Percentiles rank a stretch among this genome's conserved stretches.
Evolutionary conservation across 2,888 invertebrate genomes (phyloP).

Genomic region (Lasioglossum oenotherae): DNA sequence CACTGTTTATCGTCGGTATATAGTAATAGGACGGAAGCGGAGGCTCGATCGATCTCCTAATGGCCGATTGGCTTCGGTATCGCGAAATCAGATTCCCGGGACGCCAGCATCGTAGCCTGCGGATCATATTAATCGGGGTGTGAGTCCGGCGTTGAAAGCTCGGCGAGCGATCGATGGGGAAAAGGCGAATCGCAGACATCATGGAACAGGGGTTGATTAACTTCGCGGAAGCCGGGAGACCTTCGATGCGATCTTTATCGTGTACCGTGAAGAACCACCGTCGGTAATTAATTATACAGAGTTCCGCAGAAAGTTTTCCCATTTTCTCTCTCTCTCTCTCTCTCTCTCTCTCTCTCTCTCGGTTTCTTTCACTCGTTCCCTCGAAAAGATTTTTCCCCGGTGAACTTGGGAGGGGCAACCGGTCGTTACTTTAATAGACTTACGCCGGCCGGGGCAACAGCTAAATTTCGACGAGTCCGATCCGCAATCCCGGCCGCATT

Average conservation of each 20-base stretch:
- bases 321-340: conserved; percentile 23
- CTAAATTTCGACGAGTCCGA: conserved; percentile 44
- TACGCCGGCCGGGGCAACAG: conserved; percentile 29
- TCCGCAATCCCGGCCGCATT: conserved; percentile 26
- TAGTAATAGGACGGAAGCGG: conserved; percentile 42
- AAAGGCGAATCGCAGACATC: conserved; percentile 43
- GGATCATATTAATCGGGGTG: conserved; percentile 41
- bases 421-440: conserved; percentile 50
- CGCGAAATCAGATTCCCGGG: conserved; percentile 47
- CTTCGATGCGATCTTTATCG: conserved; percentile 58
- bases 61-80: conserved; percentile 56
- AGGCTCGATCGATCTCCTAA: conserved; percentile 37
- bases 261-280: conserved; percentile 45
- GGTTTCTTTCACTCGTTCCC: conserved; percentile 21
- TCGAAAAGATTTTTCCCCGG: conserved; percentile 21
- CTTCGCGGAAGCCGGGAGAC: conserved; percentile 43
- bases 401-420: conserved; percentile 18
- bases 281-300: conserved; percentile 54
- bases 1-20: conserved; percentile 63
- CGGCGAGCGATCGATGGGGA: conserved; percentile 37
- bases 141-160: conserved; percentile 25
- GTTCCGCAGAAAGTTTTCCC: conserved; percentile 49
- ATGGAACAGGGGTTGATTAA: conserved; percentile 48
- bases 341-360: conserved; percentile 28
- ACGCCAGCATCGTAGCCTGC: conserved; percentile 19